Evolutionary conservation across 2,888 invertebrate genomes (phyloP).

Genomic region (Harmothoe impar): DNA sequence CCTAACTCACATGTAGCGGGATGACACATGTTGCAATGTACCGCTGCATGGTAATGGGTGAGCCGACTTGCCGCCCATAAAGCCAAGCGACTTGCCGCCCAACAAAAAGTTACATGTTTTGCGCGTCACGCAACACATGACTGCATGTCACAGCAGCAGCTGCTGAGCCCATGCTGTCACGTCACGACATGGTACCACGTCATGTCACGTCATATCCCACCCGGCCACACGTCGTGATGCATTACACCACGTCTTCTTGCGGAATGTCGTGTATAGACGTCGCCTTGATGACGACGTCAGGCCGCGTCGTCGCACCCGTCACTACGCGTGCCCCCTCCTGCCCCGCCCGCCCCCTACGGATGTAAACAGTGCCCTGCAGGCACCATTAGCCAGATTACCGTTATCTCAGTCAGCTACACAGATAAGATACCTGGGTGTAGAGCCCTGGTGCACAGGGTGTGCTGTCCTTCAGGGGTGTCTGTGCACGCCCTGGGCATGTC

Average conservation of each 20-base stretch:
- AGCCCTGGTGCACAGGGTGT: too few species aligned
- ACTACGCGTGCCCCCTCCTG: not conserved
- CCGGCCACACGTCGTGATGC: not conserved
- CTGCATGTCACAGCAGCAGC: too few species aligned
- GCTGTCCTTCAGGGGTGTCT: not conserved
- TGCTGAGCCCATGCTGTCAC: too few species aligned
- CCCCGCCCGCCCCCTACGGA: not conserved
- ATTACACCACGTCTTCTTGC: not conserved
- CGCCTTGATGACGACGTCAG: not conserved
- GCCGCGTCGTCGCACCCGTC: not conserved
- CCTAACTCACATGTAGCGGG: too few species aligned
- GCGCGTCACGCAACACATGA: too few species aligned
- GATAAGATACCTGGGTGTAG: constrained; percentile 11
- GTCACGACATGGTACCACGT: not conserved
- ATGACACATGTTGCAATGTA: too few species aligned
- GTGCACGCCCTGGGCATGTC: not conserved
- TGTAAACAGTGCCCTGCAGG: not conserved
- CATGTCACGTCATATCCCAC: not conserved
- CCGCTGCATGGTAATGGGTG: too few species aligned
- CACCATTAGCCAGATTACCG: constrained; percentile 17
- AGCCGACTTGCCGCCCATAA: too few species aligned
- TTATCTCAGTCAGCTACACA: not conserved
- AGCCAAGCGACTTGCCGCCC: too few species aligned
- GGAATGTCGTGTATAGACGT: not conserved
- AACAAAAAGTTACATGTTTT: too few species aligned